Evolutionary conservation across 1,140 invertebrate species (phyloP).

Genomic region (Apis florea): DNA sequence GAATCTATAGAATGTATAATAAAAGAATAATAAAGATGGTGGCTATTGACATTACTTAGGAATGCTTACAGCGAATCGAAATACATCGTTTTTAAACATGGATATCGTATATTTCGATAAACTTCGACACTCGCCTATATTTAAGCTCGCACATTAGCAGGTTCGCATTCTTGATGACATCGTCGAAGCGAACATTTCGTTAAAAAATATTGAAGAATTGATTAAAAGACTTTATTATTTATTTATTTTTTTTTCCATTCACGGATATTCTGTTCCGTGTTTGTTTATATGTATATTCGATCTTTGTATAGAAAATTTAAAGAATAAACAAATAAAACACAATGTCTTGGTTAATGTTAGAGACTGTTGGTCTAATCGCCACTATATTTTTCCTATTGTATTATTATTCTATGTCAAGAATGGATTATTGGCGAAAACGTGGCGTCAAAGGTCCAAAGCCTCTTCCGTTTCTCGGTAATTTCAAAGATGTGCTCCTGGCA

Average conservation of each 20-base stretch:
- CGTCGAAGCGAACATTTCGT: neutral
- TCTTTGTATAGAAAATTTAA: neutral
- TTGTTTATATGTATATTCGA: conserved; percentile 3
- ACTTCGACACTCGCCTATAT: neutral
- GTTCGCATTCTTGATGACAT: neutral
- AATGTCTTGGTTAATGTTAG: neutral
- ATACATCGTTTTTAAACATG: neutral
- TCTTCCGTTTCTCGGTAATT: neutral
- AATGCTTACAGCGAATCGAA: neutral
- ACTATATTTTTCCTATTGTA: neutral
- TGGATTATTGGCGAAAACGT: neutral
- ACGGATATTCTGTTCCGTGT: conserved; percentile 2
- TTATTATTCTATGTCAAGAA: neutral
- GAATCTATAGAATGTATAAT: too few species aligned
- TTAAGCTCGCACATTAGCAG: neutral
- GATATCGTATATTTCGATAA: neutral
- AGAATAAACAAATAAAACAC: neutral
- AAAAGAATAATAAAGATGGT: neutral
- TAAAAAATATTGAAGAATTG: too few species aligned
- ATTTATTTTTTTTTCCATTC: too few species aligned
- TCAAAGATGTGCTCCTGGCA: conserved; percentile 4
- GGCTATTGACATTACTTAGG: too few species aligned
- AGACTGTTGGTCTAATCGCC: neutral
- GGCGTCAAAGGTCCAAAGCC: conserved; percentile 2
- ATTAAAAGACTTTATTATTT: too few species aligned